Conservation (phyloP, 1,140 invertebrate species). For the Ceratosolen fusciceps region DNA sequence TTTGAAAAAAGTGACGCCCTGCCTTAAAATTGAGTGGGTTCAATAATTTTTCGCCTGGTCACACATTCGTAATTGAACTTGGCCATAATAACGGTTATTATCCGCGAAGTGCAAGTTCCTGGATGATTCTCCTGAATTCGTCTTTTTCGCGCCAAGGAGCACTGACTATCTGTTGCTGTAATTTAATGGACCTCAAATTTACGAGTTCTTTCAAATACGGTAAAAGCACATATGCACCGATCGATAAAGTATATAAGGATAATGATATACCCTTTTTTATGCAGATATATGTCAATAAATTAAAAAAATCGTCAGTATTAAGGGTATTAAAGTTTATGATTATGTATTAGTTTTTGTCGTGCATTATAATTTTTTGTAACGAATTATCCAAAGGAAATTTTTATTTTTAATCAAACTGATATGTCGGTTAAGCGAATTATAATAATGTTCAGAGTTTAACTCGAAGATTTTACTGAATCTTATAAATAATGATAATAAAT, state of each 20-base stretch:
- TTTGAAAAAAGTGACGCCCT: slow-evolving; percentile 5
- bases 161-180: background rate
- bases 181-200: background rate
- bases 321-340: too few relatives aligned
- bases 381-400: too few relatives aligned
- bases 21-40: slow-evolving; percentile 3
- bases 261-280: background rate
- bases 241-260: background rate
- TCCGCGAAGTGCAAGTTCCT: background rate
- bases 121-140: background rate
- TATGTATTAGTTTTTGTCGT: too few relatives aligned
- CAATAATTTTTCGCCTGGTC: slow-evolving; percentile 14
- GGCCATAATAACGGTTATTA: slow-evolving; percentile 10
- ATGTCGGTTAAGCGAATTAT: too few relatives aligned
- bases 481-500: too few relatives aligned
- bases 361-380: too few relatives aligned
- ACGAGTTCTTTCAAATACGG: background rate
- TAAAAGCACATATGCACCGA: background rate
- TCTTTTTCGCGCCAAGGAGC: background rate
- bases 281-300: too few relatives aligned
- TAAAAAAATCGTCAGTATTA: too few relatives aligned
- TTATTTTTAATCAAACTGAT: too few relatives aligned
- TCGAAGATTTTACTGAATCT: too few relatives aligned
- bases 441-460: too few relatives aligned
- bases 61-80: background rate